Evolutionary conservation across 2,113 vertebrate species (phyloP).

Genomic region (Meles meles): DNA sequence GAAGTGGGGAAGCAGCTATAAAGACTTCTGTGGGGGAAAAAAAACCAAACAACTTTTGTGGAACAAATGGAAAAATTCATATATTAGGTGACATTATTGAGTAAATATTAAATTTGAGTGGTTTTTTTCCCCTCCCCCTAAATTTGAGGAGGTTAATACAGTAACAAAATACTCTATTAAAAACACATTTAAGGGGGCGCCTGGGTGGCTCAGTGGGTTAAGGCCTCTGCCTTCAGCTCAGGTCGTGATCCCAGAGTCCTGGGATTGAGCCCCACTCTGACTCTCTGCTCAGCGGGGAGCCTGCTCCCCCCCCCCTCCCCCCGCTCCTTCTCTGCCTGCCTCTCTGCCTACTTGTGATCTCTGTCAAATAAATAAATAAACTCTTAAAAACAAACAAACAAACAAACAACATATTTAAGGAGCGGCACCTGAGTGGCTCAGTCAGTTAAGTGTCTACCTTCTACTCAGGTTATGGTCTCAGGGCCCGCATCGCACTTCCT

Average conservation of each 20-base stretch:
- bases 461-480: no score
- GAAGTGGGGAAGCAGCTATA: background rate
- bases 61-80: background rate
- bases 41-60: background rate
- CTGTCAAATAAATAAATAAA: no score
- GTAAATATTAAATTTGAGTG: background rate
- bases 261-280: rapidly evolving
- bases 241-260: background rate
- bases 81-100: background rate
- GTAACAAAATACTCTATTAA: background rate
- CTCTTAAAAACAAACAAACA: no score
- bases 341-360: no score
- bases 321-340: background rate
- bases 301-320: background rate
- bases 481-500: no score
- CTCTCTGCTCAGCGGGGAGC: background rate
- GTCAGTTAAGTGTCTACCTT: no score
- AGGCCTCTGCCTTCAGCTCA: background rate
- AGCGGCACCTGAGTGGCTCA: no score
- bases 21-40: background rate
- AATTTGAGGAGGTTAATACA: background rate
- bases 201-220: background rate
- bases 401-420: no score
- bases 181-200: background rate
- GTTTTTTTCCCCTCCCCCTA: background rate